phyloP scores from a whole-genome alignment of 2,113 vertebrate genomes.

The Ceyx margarethae region DNA sequence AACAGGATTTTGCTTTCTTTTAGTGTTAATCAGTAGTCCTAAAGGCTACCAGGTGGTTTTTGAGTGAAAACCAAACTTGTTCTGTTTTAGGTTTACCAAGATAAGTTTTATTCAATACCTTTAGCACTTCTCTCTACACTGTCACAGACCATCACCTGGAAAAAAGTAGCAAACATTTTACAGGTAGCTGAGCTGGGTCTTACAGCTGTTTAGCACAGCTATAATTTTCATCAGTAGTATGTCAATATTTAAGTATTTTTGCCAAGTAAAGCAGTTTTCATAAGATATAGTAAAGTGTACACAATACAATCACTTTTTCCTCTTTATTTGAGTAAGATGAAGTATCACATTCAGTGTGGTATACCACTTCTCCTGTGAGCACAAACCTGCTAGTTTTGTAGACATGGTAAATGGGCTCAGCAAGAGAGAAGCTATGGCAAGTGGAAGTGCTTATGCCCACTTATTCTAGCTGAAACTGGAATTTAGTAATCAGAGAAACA shows the following conservation, averaged over 20 bases:
- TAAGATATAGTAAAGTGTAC: background rate
- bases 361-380: background rate
- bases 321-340: background rate
- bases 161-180: background rate
- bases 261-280: background rate
- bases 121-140: background rate
- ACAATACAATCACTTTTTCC: background rate
- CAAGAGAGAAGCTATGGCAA: rapidly evolving
- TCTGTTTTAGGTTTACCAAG: background rate
- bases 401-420: background rate
- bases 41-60: background rate
- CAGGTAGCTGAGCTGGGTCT: background rate
- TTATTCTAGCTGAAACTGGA: background rate
- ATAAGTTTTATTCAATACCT: background rate
- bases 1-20: background rate
- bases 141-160: background rate
- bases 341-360: background rate
- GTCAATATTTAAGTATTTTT: background rate
- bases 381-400: background rate
- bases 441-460: too few species aligned
- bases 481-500: background rate
- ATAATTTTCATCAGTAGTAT: background rate
- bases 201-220: background rate
- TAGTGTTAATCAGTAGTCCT: background rate
- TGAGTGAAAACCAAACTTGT: background rate